Conservation (phyloP, 1,140 invertebrate species). For the Scaptomyza graminum region DNA sequence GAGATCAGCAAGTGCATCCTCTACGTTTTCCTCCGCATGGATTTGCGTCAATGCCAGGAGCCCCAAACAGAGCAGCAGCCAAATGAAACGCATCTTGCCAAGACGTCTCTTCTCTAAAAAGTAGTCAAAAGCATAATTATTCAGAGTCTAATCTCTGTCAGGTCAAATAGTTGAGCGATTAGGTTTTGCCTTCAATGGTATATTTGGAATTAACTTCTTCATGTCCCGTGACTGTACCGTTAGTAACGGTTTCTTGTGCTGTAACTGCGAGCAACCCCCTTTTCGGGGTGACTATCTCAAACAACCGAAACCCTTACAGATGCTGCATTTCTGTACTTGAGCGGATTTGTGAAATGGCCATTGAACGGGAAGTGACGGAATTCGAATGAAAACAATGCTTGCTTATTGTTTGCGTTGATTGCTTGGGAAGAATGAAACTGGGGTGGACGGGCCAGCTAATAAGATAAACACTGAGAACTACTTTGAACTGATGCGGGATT, state of each 20-base stretch:
- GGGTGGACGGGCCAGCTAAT: constrained; percentile 10
- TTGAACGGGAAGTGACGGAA: constrained; percentile 16
- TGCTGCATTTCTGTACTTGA: constrained; percentile 7
- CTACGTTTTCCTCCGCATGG: constrained; percentile 45
- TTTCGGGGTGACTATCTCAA: constrained; percentile 15
- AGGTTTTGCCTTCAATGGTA: constrained; percentile 5
- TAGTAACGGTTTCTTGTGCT: constrained; percentile 9
- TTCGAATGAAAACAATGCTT: constrained; percentile 43
- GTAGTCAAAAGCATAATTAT: neutral
- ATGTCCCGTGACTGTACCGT: constrained; percentile 26
- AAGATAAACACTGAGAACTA: neutral
- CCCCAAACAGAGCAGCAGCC: constrained; percentile 69
- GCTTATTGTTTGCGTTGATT: constrained; percentile 37
- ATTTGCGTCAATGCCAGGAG: constrained; percentile 61
- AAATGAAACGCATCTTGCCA: constrained; percentile 59
- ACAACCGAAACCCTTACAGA: neutral
- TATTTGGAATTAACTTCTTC: constrained; percentile 1
- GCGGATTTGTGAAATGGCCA: constrained; percentile 24
- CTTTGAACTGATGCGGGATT: too few relatives aligned
- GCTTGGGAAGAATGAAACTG: neutral
- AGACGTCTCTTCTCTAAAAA: constrained; percentile 12
- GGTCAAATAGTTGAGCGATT: constrained; percentile 16
- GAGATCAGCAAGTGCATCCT: constrained; percentile 35
- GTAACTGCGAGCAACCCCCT: constrained; percentile 36
- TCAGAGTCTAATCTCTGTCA: constrained; percentile 4